Percentiles rank a stretch among this genome's conserved stretches.
phyloP scores from a whole-genome alignment of 1,140 invertebrate genomes.

The Pseudomyrmex sp. region DNA sequence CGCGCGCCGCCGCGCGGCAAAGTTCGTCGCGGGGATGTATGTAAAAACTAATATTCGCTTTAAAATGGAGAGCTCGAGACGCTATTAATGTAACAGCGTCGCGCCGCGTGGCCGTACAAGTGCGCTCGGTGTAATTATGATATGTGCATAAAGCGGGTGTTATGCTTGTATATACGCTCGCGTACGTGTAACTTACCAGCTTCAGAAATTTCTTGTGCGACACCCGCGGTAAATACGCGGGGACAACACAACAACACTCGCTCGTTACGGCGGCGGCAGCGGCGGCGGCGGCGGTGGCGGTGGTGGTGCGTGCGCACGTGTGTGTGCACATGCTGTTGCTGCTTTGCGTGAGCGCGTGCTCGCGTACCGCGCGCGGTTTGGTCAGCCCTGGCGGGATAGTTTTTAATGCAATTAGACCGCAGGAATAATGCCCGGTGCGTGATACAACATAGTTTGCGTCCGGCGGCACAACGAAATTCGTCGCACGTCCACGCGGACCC shows the following conservation, averaged over 20 bases:
- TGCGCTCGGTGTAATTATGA: slow-evolving; percentile 47
- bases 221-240: neutral
- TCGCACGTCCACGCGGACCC: neutral
- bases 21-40: slow-evolving; percentile 7
- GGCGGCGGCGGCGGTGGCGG: too few species aligned
- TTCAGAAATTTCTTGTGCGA: slow-evolving; percentile 46
- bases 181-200: slow-evolving; percentile 13
- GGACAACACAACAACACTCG: too few species aligned
- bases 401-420: slow-evolving; percentile 54
- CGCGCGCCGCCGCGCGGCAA: neutral
- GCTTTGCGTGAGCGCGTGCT: neutral
- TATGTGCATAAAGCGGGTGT: slow-evolving; percentile 41
- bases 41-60: slow-evolving; percentile 59
- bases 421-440: slow-evolving; percentile 43
- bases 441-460: slow-evolving; percentile 29
- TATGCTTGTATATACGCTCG: neutral
- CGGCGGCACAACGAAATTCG: neutral
- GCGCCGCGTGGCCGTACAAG: neutral
- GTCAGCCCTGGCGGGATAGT: slow-evolving; percentile 16
- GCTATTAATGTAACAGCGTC: slow-evolving; percentile 44
- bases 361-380: neutral
- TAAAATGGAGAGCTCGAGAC: slow-evolving; percentile 32
- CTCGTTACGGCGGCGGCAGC: too few species aligned
- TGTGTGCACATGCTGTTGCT: slow-evolving; percentile 5
- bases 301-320: neutral